Percentiles rank a stretch among this genome's conserved stretches.
Conservation (phyloP, 2,113 vertebrate genomes). For the Ophthalmolycus amberensis region DNA sequence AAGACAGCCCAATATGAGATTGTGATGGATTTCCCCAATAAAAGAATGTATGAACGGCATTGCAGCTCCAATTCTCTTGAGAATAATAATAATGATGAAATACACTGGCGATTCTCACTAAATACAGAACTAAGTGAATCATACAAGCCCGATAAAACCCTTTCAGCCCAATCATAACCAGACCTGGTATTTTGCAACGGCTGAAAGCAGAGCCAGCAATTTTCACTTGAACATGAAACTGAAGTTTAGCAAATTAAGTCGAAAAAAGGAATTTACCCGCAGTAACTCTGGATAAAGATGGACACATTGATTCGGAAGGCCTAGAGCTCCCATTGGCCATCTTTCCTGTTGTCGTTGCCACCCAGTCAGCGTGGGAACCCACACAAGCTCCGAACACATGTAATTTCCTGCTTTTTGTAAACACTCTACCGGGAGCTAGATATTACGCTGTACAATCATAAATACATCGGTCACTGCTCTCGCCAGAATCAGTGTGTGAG, state of each 20-base stretch:
- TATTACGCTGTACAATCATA: slow-evolving; percentile 57
- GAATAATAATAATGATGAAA: slow-evolving; percentile 59
- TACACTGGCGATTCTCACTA: slow-evolving; percentile 33
- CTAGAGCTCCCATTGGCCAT: slow-evolving; percentile 18
- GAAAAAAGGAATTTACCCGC: slow-evolving; percentile 27
- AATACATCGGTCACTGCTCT: slow-evolving; percentile 67
- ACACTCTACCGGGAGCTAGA: slow-evolving; percentile 65
- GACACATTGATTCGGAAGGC: slow-evolving; percentile 16
- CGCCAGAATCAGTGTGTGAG: slow-evolving; percentile 31
- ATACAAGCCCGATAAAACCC: slow-evolving; percentile 11
- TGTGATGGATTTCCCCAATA: slow-evolving; percentile 55
- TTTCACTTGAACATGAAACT: slow-evolving; percentile 15
- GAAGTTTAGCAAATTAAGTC: not conserved
- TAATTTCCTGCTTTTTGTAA: slow-evolving; percentile 74
- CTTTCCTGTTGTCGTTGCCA: slow-evolving; percentile 44
- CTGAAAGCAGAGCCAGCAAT: not conserved
- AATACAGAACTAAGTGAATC: slow-evolving; percentile 41
- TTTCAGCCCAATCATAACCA: slow-evolving; percentile 11
- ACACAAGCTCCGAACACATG: slow-evolving; percentile 54
- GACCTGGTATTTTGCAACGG: slow-evolving; percentile 20
- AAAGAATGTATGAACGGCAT: slow-evolving; percentile 27
- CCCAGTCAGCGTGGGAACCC: slow-evolving; percentile 61
- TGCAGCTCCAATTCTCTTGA: slow-evolving; percentile 29
- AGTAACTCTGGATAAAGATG: slow-evolving; percentile 8
- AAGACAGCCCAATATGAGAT: slow-evolving; percentile 44